These are phyloP conservation scores for Plestiodon gilberti DNA, from an alignment of 2,113 vertebrate species.

Conservation along the genomic window DNA sequence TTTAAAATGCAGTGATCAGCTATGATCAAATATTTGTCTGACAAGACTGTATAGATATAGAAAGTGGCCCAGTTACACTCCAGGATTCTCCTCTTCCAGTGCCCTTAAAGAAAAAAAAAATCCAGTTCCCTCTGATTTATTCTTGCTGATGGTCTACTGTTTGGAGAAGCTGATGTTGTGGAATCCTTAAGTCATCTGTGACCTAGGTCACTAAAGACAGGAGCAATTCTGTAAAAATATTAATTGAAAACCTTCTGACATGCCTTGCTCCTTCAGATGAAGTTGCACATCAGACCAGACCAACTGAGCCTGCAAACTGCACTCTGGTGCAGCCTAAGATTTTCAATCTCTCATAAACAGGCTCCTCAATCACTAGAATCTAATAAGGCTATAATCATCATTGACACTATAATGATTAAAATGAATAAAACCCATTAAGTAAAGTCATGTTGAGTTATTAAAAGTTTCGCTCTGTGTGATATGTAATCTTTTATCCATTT, in stretches of 20 bases:
- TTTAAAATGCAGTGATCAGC: not conserved
- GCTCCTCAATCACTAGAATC: conserved; percentile 92
- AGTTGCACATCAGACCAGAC: conserved; percentile 82
- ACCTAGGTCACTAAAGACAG: conserved; percentile 82
- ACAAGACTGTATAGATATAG: not conserved
- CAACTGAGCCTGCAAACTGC: conserved; percentile 65
- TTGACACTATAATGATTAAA: conserved; percentile 99
- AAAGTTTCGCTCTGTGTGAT: conserved; percentile 90
- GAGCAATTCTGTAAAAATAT: conserved; percentile 80
- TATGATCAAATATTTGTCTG: not conserved
- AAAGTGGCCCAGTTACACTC: not conserved
- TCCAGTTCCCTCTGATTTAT: conserved; percentile 69
- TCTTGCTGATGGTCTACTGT: conserved; percentile 59
- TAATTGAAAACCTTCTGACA: conserved; percentile 79
- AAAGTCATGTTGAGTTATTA: conserved; percentile 96
- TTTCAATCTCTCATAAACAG: conserved; percentile 85
- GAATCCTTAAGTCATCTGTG: conserved; percentile 81
- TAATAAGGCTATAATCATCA: conserved; percentile 98
- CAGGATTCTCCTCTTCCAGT: conserved; percentile 15
- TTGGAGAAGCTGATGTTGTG: conserved; percentile 77
- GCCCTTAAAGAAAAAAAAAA: not conserved
- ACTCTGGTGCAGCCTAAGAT: conserved; percentile 71
- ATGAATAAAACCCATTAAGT: conserved; percentile 99
- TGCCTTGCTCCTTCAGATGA: conserved; percentile 72
- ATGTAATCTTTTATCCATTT: conserved; percentile 91